Evolutionary conservation across 2,113 vertebrate species (phyloP), one percentile per base, ranked within the genome.

Genomic region (Pardalotus punctatus): DNA sequence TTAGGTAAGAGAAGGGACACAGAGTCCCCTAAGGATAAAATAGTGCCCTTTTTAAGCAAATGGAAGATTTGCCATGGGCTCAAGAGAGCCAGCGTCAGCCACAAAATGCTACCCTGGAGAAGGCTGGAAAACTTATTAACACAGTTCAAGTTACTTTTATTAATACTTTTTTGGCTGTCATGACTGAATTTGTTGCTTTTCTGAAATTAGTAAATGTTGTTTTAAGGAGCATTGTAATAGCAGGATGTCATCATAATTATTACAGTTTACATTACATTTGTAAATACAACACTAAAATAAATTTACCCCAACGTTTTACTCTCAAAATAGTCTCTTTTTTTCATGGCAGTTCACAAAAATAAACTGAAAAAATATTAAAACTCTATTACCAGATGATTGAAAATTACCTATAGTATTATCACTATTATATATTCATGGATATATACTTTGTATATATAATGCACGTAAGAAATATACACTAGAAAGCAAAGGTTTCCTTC

Each of bases 1-100:
- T 78, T 62, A 94, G 79, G 43, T 90, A 92, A 94, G 84, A 92
- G 90, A 86, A 86, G 67, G 90, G 92, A 93, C 72, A 54, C 50
- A 86, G 60, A 88, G 72, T 92, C 67, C 82, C 92, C 69, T 81
- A 73, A 73, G 43, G 31, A 90, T 83, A 96, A 95, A 90, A 93
- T 93, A 86, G 24, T 67, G 69, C 93, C 76, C 67, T 67, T 90
- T 81, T 90, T 58, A 90, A 90, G 69, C 77, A 90, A 93, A 90
- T 33, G 36, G 64, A 94, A 81, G 76, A 88, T 95, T 90, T 88
- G 76, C 72, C 64, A 78, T 42, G 53, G 69, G 84, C 86, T 96
- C 71, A 90, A 90, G 82, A 67, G 56, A 66, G 86, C 64, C 88
- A 92, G 25, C 1, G 2, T 88, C 79, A 90, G 60, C 42, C 87